phyloP scores from a whole-genome alignment of 2,888 invertebrate species.

The Rhagium mordax region DNA sequence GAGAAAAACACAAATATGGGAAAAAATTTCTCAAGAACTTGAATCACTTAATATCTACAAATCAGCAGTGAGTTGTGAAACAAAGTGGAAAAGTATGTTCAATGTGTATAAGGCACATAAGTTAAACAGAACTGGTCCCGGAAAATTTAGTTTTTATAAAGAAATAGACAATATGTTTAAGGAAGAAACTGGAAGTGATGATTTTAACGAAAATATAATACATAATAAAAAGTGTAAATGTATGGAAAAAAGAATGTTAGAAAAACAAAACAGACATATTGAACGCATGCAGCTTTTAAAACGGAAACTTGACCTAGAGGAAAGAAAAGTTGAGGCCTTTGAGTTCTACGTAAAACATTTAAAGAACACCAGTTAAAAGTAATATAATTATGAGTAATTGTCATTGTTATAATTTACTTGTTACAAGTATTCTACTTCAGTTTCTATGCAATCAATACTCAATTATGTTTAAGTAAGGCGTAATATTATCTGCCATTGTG shows the following conservation, averaged over 20 bases:
- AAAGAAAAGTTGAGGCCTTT: conserved; percentile 33
- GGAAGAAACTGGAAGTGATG: not conserved
- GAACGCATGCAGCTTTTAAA: conserved; percentile 37
- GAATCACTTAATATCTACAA: conserved; percentile 9
- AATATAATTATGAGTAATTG: not conserved
- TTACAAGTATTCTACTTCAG: too few species aligned
- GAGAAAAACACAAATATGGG: conserved; percentile 12
- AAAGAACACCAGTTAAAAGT: conserved; percentile 3
- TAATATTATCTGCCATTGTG: too few species aligned
- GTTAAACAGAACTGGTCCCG: conserved; percentile 13
- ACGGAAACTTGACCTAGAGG: conserved; percentile 31
- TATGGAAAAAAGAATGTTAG: conserved; percentile 26
- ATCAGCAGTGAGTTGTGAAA: conserved; percentile 18
- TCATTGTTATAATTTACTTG: too few species aligned
- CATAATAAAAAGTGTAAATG: conserved; percentile 26
- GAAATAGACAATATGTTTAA: conserved; percentile 28
- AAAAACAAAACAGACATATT: conserved; percentile 34
- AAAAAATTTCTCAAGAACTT: conserved; percentile 17
- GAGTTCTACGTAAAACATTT: conserved; percentile 28
- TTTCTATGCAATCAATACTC: too few species aligned
- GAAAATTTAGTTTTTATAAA: conserved; percentile 15
- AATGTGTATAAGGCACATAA: conserved; percentile 24
- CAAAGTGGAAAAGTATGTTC: conserved; percentile 24
- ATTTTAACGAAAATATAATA: not conserved
- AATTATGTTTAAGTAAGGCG: too few species aligned